Conservation (phyloP, 1,140 invertebrate genomes). For the Chymomyza costata region DNA sequence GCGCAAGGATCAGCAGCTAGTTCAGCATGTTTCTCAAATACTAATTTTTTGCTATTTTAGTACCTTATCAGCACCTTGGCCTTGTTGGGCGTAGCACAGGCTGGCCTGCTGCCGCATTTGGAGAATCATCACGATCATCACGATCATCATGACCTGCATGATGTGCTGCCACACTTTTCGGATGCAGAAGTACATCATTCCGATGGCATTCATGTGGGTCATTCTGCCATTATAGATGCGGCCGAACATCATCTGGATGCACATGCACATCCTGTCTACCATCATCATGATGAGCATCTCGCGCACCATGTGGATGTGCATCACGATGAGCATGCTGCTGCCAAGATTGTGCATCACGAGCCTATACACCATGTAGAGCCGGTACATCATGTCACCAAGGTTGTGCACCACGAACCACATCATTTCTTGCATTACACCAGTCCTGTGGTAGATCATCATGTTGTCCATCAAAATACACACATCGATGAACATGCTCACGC, state of each 20-base stretch:
- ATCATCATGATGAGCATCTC: constrained; percentile 40
- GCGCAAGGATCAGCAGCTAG: not conserved
- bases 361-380: constrained; percentile 57
- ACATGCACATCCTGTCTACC: constrained; percentile 46
- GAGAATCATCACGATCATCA: constrained; percentile 23
- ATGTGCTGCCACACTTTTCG: constrained; percentile 40
- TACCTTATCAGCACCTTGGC: constrained; percentile 63
- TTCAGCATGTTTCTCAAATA: not conserved
- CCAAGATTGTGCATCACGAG: constrained; percentile 56
- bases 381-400: constrained; percentile 61
- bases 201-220: constrained; percentile 57
- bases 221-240: constrained; percentile 49
- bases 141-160: constrained; percentile 24
- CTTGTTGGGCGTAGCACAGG: constrained; percentile 51
- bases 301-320: constrained; percentile 47
- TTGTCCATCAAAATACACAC: constrained; percentile 44
- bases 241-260: constrained; percentile 48
- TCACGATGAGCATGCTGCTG: constrained; percentile 28
- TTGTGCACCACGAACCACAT: constrained; percentile 61
- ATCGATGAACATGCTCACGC: constrained; percentile 46
- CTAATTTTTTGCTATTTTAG: constrained; percentile 17
- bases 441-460: constrained; percentile 58
- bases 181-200: constrained; percentile 57
- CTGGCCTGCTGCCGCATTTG: constrained; percentile 58
- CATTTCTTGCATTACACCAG: constrained; percentile 61